phyloP scores from a whole-genome alignment of 2,888 invertebrate species.

The Hedya salicella region DNA sequence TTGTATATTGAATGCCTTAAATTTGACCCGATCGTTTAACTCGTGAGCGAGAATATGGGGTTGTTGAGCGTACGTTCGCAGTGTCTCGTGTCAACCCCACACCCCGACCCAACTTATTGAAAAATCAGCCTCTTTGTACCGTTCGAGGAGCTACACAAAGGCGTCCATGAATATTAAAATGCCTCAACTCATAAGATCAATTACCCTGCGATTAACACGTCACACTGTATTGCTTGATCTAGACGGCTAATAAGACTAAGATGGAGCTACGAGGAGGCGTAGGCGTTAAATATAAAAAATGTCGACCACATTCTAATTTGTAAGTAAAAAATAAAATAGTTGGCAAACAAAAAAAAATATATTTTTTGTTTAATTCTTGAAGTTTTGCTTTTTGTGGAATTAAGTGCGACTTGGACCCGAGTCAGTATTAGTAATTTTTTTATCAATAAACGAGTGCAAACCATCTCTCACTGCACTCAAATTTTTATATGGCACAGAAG shows the following conservation, averaged over 20 bases:
- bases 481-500: no score
- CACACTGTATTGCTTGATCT: slow-evolving; percentile 9
- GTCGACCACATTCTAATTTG: no score
- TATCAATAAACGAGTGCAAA: no score
- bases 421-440: no score
- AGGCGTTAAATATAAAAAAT: no score
- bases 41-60: neutral
- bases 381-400: no score
- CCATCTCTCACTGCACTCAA: no score
- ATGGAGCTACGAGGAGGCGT: neutral
- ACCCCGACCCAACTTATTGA: slow-evolving; percentile 49
- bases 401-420: no score
- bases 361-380: no score
- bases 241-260: neutral
- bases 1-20: slow-evolving; percentile 14
- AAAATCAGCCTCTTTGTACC: slow-evolving; percentile 53
- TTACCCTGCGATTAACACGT: slow-evolving; percentile 55
- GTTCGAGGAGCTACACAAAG: slow-evolving; percentile 57
- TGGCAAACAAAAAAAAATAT: no score
- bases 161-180: slow-evolving; percentile 74
- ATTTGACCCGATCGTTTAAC: slow-evolving; percentile 9
- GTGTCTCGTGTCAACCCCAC: slow-evolving; percentile 34
- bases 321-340: no score
- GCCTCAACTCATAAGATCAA: slow-evolving; percentile 66
- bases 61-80: neutral